Evolutionary conservation across 2,113 vertebrate species (phyloP), one percentile per base, ranked within the genome.

Genomic region (Pitta sordida): DNA sequence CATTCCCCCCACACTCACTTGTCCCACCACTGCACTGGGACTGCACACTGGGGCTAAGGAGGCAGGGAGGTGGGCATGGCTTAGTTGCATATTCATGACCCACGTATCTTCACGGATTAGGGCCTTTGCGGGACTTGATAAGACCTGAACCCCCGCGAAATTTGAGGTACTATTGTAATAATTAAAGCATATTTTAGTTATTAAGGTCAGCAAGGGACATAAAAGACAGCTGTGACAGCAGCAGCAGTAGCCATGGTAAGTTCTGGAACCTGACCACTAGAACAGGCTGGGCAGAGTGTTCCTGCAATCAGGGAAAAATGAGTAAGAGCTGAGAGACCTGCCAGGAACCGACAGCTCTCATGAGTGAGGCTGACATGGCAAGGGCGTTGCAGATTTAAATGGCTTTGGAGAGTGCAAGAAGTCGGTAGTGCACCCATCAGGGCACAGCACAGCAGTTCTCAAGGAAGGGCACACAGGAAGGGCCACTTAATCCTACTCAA

Each of bases 331-430:
- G 65, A 49, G 39, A 55, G 32, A 51, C 22, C 32, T 0, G 0
- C 9, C 23, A 79, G 30, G 48, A 34, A 5, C 23, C 5, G 8
- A 16, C 39, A 62, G 16, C 11, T 32, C 17, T 43, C 43, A 7
- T 3, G 9, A 44, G 27, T 3, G 3, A 55, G 41, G 26, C 49
- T 55, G 65, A 36, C 6, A 6, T 2, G 11, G 21, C 8, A 13
- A 17, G 21, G 37, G 15, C 12, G 9, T 1, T 67, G 27, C 12
- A 37, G 60, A 52, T 26, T 30, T 34, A 75, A 59, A 52, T 2
- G 3, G 11, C 15, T 15, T 23, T 2, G 1, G 10, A 44, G 15
- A 65, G 59, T 27, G 15, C 0, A 0, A 56, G 44, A 37, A 27
- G 22, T 44, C 15, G 9, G 6, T n/a, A 27, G 22, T 43, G 51